Evolutionary conservation across 2,888 invertebrate genomes (phyloP).

Genomic region (Onthophagus sagittarius): DNA sequence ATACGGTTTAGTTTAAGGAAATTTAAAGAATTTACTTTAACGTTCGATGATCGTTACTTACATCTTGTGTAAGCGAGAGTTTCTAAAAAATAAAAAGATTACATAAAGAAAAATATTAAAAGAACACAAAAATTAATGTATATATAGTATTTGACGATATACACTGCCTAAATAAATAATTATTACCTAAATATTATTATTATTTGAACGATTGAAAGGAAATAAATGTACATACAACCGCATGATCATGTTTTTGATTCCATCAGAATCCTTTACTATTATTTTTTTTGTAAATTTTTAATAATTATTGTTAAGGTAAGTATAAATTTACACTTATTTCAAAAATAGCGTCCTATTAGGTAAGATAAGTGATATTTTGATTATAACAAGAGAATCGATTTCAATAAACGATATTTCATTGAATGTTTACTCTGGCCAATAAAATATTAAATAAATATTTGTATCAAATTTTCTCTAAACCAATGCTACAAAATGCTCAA

Average conservation of each 20-base stretch:
- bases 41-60: background rate
- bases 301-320: background rate
- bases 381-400: too few species aligned
- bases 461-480: too few species aligned
- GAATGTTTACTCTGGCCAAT: too few species aligned
- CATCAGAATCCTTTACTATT: background rate
- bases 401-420: too few species aligned
- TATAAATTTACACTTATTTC: too few species aligned
- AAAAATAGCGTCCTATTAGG: too few species aligned
- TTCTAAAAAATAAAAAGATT: conserved; percentile 6
- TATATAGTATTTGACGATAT: conserved; percentile 50
- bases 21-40: background rate
- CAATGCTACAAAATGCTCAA: too few species aligned
- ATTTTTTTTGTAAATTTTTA: too few species aligned
- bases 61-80: background rate
- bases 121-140: conserved; percentile 47
- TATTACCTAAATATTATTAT: conserved; percentile 41
- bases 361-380: too few species aligned
- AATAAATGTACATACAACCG: conserved; percentile 15
- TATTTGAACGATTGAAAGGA: conserved; percentile 12
- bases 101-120: conserved; percentile 38
- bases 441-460: too few species aligned
- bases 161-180: conserved; percentile 51
- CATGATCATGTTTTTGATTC: background rate
- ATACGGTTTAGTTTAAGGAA: background rate